Conservation (phyloP, 92 coral and sea anemone genomes). For the Epizoanthus ramosus region DNA sequence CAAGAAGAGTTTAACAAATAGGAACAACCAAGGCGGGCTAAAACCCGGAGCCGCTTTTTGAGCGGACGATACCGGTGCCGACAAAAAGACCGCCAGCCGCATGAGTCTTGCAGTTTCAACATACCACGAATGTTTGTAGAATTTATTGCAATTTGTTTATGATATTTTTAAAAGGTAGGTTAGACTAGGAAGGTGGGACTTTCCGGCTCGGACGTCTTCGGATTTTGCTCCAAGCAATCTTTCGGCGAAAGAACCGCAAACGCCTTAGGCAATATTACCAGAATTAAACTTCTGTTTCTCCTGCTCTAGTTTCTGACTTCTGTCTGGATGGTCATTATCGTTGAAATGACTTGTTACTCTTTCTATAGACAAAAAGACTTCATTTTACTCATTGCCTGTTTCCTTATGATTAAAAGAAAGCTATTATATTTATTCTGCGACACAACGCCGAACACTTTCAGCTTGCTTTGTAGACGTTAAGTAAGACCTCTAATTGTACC, state of each 20-base stretch:
- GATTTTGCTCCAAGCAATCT: constrained; percentile 6
- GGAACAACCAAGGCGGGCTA: constrained; percentile 8
- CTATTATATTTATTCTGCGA: not conserved
- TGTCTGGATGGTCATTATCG: not conserved
- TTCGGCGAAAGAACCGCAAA: not conserved
- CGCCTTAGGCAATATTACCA: constrained; percentile 24
- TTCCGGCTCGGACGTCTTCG: constrained; percentile 27
- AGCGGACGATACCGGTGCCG: not conserved
- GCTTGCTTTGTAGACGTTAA: not conserved
- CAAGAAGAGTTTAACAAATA: not conserved
- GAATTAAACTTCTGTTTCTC: not conserved
- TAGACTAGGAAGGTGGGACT: constrained; percentile 14
- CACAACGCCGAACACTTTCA: not conserved
- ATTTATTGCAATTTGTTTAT: constrained; percentile 6
- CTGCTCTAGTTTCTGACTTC: not conserved
- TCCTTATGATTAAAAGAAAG: not conserved
- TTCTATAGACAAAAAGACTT: not conserved
- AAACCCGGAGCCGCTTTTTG: not conserved
- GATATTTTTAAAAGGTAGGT: not conserved
- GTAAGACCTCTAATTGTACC: no score
- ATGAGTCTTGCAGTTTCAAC: not conserved
- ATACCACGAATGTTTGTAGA: not conserved
- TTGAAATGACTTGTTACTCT: not conserved
- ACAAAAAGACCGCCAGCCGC: constrained; percentile 34
- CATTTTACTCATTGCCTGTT: not conserved